Evolutionary conservation across 2,113 vertebrate species (phyloP).

Genomic region (Gavia stellata): DNA sequence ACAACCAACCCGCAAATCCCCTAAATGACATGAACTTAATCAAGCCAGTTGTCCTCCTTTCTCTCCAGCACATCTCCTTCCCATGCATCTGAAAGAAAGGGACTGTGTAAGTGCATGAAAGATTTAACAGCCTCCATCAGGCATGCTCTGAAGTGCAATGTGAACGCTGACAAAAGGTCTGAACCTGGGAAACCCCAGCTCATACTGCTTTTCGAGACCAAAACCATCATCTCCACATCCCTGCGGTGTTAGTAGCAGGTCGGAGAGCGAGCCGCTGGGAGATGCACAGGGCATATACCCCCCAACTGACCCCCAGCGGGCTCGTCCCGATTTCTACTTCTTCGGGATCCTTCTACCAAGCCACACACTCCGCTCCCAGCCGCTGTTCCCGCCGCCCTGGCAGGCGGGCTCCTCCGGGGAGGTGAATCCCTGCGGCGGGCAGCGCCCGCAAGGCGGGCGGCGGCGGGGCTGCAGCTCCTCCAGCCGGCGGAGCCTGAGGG

Average conservation of each 20-base stretch:
- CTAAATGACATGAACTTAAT: background rate
- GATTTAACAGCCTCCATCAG: background rate
- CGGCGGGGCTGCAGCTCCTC: background rate
- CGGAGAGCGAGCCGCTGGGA: accelerated
- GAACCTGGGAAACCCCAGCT: background rate
- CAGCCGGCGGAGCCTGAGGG: background rate
- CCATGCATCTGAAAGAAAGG: background rate
- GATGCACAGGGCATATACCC: accelerated
- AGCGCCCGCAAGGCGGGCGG: no score
- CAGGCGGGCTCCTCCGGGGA: background rate
- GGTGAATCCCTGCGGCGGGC: background rate
- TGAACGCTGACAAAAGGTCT: background rate
- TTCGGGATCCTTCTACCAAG: background rate
- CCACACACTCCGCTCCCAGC: background rate
- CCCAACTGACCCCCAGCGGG: no score
- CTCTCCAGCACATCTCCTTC: background rate
- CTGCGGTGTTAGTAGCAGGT: accelerated
- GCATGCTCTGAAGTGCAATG: background rate
- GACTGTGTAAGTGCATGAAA: background rate
- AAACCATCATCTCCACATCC: accelerated
- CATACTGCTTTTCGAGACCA: accelerated
- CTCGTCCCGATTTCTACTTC: accelerated
- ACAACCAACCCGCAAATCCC: background rate
- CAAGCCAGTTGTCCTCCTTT: background rate
- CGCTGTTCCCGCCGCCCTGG: background rate